Percentiles rank a stretch among this genome's conserved stretches.
These are phyloP conservation scores for Tachuris rubrigastra DNA, from an alignment of 2,113 vertebrate genomes.

Conservation along the genomic window DNA sequence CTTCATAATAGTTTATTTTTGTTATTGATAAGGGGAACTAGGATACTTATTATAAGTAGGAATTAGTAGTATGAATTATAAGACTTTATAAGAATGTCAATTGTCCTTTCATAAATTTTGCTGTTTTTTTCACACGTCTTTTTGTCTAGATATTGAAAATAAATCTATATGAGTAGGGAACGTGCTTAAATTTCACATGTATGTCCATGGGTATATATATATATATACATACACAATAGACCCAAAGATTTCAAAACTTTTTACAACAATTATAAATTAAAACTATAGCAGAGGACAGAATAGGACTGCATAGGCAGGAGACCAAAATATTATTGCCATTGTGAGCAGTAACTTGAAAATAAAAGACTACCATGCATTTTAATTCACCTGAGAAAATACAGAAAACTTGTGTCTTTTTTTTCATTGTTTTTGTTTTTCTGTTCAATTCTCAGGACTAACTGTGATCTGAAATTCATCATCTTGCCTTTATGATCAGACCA, in stretches of 20 bases:
- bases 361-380: neutral
- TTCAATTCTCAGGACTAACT: neutral
- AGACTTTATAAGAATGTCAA: neutral
- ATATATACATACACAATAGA: neutral
- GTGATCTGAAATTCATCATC: neutral
- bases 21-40: neutral
- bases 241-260: neutral
- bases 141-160: neutral
- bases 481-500: neutral
- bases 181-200: neutral
- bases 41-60: neutral
- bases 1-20: neutral
- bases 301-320: neutral
- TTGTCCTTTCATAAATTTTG: neutral
- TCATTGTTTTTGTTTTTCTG: neutral
- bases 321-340: neutral
- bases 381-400: neutral
- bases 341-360: neutral
- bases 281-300: neutral
- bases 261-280: neutral
- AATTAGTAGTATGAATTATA: neutral
- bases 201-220: neutral
- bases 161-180: neutral
- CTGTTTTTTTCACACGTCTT: neutral
- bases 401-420: neutral